These are phyloP conservation scores for Struthio camelus DNA, from an alignment of 2,113 vertebrate genomes.

Conservation along the genomic window DNA sequence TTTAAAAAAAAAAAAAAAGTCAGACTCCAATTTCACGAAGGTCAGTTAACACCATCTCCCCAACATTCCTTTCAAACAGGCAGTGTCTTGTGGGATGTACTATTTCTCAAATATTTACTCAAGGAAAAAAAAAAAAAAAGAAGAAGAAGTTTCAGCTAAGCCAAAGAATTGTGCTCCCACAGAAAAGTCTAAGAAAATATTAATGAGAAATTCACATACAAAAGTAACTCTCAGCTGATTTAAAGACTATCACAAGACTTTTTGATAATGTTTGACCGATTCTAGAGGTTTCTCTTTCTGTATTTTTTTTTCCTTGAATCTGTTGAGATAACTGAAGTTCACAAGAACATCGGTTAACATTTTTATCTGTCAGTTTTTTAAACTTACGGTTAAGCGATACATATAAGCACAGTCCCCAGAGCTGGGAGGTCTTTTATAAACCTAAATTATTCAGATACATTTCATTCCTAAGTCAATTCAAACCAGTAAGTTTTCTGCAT, in stretches of 20 bases:
- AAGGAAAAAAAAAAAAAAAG: not conserved
- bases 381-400: not conserved
- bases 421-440: not conserved
- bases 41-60: not conserved
- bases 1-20: not conserved
- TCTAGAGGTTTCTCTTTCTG: not conserved
- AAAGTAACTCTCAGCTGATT: not conserved
- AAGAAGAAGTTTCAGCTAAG: not conserved
- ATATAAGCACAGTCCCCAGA: not conserved
- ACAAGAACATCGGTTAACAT: not conserved
- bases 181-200: not conserved
- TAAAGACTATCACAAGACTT: not conserved
- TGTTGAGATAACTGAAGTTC: not conserved
- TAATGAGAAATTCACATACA: not conserved
- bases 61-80: not conserved
- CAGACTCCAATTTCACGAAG: not conserved
- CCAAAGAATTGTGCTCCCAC: not conserved
- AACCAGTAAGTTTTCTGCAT: not conserved
- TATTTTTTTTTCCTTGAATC: not conserved
- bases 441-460: not conserved
- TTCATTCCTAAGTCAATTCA: not conserved
- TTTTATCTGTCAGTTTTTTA: not conserved
- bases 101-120: not conserved
- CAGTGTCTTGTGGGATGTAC: not conserved
- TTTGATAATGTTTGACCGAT: not conserved